phyloP scores from a whole-genome alignment of 2,113 vertebrate species.

The Dermatemys mawii region DNA sequence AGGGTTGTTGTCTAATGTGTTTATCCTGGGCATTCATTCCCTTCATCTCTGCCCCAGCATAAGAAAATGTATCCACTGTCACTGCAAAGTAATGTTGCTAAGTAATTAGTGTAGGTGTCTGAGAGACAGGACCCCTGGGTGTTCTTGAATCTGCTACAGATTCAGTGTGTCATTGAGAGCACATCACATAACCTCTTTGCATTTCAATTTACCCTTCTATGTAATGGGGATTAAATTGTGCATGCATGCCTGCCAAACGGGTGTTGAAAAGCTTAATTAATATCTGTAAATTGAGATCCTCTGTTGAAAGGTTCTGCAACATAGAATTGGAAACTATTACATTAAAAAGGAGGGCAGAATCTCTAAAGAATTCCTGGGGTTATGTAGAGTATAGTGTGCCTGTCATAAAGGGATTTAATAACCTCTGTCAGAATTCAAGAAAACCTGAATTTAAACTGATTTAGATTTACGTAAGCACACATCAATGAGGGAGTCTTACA shows the following conservation, averaged over 20 bases:
- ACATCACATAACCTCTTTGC: slow-evolving; percentile 4
- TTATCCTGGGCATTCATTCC: not conserved
- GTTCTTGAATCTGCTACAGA: slow-evolving; percentile 19
- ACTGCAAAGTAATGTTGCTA: slow-evolving; percentile 16
- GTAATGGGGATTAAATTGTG: slow-evolving; percentile 23
- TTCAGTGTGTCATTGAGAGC: slow-evolving; percentile 49
- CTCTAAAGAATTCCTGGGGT: slow-evolving; percentile 48
- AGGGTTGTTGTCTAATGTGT: not conserved
- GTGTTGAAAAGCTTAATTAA: slow-evolving; percentile 56
- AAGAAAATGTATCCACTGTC: not conserved
- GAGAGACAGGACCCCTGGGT: not conserved
- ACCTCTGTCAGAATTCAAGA: slow-evolving; percentile 56
- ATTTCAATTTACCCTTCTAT: slow-evolving; percentile 17
- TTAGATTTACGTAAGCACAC: slow-evolving; percentile 61
- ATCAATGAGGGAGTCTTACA: slow-evolving; percentile 48
- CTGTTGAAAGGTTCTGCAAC: slow-evolving; percentile 64
- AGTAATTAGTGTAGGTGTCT: not conserved
- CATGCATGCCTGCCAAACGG: slow-evolving; percentile 30
- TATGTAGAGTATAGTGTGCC: slow-evolving; percentile 43
- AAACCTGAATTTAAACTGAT: slow-evolving; percentile 51
- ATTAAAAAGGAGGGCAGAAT: slow-evolving; percentile 59
- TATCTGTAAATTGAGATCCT: slow-evolving; percentile 64
- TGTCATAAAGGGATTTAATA: slow-evolving; percentile 56
- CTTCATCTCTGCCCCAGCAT: not conserved
- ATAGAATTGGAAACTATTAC: slow-evolving; percentile 53